Evolutionary conservation across 2,797 vertebrate genomes (phyloP), one percentile per base, ranked within the genome.

Genomic region (Enteromius viviparus): DNA sequence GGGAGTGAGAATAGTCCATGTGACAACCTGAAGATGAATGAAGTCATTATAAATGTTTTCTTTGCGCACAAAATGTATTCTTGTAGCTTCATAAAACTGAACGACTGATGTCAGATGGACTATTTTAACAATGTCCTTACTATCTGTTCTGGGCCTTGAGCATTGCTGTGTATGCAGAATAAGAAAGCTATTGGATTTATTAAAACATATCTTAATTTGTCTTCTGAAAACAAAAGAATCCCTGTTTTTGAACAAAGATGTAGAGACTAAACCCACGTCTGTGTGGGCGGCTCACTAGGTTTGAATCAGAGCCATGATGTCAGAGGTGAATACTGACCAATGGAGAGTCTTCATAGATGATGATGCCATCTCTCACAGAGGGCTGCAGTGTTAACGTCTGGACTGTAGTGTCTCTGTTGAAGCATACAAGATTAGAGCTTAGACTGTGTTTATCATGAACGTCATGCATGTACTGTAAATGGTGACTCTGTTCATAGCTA

Each of bases 301-400:
- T 49, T 75, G 76, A 51, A 78, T 70, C 26, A 75, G 34, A 53
- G 34, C 19, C 29, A 19, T 23, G 34, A 58, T 78, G 40, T 32
- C 21, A 34, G 47, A 32, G 3, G 34, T 10, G 14, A 26, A 70
- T 89, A 97, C 97, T 94, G 87, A 99, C 98, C 95, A 99, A 92
- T 12, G 98, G 98, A 0, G 98, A 99, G 90, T 99, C 98, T 89
- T 99, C 98, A 76, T 99, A 99, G 1, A 93, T 89, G 87, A 99
- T 99, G 89, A 97, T 92, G 51, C 98, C 98, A 10, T 97, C 96
- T 89, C 94, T 95, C 85, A 99, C 97, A 4, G 98, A 98, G 49
- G 98, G 98, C 90, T 99, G 98, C 68, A 99, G 91, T 2, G 98
- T 99, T 87, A 99, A 94, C 12, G 96, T 96, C 92, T 99, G 98